Conservation (phyloP, 2,797 vertebrate species). For the Triplophysa yarkandensis region DNA sequence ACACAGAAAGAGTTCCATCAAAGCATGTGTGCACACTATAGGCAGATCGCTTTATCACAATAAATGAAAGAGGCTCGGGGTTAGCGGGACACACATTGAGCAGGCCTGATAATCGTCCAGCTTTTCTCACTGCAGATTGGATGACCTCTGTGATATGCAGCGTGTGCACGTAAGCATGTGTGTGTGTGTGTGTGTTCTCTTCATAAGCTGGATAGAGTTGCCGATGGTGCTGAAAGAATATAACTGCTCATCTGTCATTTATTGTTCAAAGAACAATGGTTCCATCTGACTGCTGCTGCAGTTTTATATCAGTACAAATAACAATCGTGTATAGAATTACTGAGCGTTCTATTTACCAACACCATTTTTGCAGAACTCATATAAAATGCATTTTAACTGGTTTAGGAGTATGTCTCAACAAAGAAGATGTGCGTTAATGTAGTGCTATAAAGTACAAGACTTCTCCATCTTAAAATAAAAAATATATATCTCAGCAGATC, state of each 20-base stretch:
- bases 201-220: constrained; percentile 50
- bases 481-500: not conserved
- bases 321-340: constrained; percentile 13
- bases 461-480: not conserved
- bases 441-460: not conserved
- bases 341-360: constrained; percentile 12
- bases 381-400: constrained; percentile 16
- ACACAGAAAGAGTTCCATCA: constrained; percentile 27
- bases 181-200: constrained; percentile 16
- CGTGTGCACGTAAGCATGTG: not conserved
- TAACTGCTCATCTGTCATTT: constrained; percentile 31
- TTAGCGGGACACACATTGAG: constrained; percentile 15
- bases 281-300: constrained; percentile 17
- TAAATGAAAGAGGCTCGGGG: constrained; percentile 29
- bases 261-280: constrained; percentile 47
- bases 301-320: not conserved
- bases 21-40: constrained; percentile 2
- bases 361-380: constrained; percentile 1
- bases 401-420: not conserved
- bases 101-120: constrained; percentile 44
- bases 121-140: constrained; percentile 40
- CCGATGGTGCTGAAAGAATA: constrained; percentile 38
- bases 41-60: constrained; percentile 47
- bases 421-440: not conserved
- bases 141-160: constrained; percentile 37